Evolutionary conservation across 1,140 invertebrate species (phyloP), one percentile per base, ranked within the genome.

Genomic region (Lycorma delicatula): DNA sequence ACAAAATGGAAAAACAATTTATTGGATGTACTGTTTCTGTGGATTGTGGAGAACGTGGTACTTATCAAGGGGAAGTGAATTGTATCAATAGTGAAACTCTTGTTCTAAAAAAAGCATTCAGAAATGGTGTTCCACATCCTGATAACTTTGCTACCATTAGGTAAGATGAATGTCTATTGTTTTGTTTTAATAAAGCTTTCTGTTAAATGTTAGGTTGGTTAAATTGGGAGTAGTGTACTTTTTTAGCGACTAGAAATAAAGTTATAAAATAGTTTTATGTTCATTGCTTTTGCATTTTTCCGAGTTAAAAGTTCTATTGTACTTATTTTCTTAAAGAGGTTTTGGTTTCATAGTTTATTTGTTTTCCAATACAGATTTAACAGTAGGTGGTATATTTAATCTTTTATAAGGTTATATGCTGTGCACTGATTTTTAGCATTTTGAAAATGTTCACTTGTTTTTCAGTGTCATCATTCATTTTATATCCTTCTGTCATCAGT

Each of bases 21-120:
- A 44, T 44, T 44, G 41, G 41, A 18, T 44, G 41, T 44, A 44
- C n/a, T 20, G 41, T 44, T 44, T 44, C 41, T 4, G 41, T 44
- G 5, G 41, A 44, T 44, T 44, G 41, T 44, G 41, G 41, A 44
- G 16, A 20, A 44, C 41, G 23, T 44, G 41, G 41, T 16, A 44
- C 41, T 44, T 44, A 44, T 16, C 41, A 44, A 44, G 41, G 41
- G 2, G 41, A 44, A 44, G 41, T 44, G 18, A 44, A 16, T 44
- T 20, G 23, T 20, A 44, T 44, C 3, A 44, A 44, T 11, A 44
- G 5, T 9, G 41, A 44, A 44, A 44, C 23, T 18, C 23, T 44
- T 20, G 6, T 44, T 44, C n/a, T 44, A 9, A 44, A 44, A 22
- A 44, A 44, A 44, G 41, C 41, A 44, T 44, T 44, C 23, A 9